phyloP scores from a whole-genome alignment of 2,113 vertebrate species.

The Trochalopteron elliotii region DNA sequence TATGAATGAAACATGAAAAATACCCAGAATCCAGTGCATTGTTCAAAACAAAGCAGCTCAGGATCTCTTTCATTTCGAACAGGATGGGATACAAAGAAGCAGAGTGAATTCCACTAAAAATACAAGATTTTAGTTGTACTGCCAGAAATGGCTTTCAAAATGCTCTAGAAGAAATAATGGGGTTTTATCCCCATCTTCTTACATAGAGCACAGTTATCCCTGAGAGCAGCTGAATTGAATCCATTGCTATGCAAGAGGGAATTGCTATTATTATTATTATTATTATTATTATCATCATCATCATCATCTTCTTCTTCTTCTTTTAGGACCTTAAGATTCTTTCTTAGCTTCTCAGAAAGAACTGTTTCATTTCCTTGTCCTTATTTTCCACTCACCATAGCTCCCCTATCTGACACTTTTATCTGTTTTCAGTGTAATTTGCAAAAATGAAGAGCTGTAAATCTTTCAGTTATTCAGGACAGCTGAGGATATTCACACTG shows the following conservation, averaged over 20 bases:
- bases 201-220: neutral
- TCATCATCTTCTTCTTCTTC: neutral
- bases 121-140: fast-evolving
- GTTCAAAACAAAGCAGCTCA: neutral
- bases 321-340: neutral
- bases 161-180: neutral
- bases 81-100: neutral
- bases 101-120: neutral
- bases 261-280: neutral
- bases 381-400: neutral
- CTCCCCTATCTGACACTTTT: neutral
- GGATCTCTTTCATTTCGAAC: neutral
- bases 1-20: no score
- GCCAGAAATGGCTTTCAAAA: neutral
- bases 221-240: neutral
- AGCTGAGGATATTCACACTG: neutral
- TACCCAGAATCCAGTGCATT: no score
- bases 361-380: neutral
- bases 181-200: neutral
- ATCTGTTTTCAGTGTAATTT: neutral
- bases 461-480: neutral
- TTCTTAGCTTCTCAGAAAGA: neutral
- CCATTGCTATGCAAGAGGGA: fast-evolving
- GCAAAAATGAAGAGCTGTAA: neutral
- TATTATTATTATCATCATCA: neutral